Conservation (phyloP, 2,797 vertebrate genomes). For the Hemitrygon akajei region DNA sequence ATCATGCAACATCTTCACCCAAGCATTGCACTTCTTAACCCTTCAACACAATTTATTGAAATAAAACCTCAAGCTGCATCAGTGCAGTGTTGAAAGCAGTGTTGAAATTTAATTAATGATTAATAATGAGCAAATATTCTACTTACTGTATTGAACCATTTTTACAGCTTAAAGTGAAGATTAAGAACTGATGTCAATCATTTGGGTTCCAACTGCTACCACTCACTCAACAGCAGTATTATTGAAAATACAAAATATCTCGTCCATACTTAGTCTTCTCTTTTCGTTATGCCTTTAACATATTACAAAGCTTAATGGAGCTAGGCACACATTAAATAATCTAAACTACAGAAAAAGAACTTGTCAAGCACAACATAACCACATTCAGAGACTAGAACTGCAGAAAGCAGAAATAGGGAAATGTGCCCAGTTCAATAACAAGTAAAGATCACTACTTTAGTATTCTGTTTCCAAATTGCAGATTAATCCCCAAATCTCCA, state of each 20-base stretch:
- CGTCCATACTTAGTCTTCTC: neutral
- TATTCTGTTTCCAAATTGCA: neutral
- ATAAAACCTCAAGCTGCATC: neutral
- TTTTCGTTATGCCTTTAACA: neutral
- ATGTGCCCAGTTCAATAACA: neutral
- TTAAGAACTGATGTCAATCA: neutral
- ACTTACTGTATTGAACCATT: neutral
- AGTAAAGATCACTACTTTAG: neutral
- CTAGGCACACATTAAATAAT: neutral
- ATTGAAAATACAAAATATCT: neutral
- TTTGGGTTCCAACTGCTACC: neutral
- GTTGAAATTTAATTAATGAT: neutral
- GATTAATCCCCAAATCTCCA: constrained; percentile 3
- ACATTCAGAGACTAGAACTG: neutral
- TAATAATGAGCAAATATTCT: neutral
- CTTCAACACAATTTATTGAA: neutral
- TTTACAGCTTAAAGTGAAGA: neutral
- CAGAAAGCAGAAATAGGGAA: neutral
- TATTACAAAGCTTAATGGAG: neutral
- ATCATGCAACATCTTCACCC: neutral
- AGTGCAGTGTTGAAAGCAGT: neutral
- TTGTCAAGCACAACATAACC: neutral
- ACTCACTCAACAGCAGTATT: neutral
- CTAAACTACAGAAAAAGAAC: neutral
- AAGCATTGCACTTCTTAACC: neutral